Conservation (phyloP, 2,797 vertebrate genomes). For the Phalanger gymnotis region DNA sequence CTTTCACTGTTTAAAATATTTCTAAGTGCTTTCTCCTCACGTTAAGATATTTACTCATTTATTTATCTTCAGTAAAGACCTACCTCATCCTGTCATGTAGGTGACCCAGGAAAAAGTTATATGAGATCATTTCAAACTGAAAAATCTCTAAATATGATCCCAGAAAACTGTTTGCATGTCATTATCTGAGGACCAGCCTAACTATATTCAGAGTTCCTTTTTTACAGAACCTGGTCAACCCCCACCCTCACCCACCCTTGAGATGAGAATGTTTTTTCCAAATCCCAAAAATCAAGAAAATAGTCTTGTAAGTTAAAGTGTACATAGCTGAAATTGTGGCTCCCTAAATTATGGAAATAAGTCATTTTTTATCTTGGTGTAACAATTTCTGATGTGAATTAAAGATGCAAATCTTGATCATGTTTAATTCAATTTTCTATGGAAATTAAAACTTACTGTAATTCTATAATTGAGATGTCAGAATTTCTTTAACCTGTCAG, state of each 20-base stretch:
- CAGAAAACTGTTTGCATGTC: slow-evolving; percentile 10
- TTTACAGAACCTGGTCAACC: background rate
- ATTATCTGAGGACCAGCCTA: background rate
- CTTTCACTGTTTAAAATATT: background rate
- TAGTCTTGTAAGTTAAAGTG: background rate
- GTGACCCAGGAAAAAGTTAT: background rate
- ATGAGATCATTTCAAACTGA: background rate
- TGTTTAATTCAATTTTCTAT: slow-evolving; percentile 58
- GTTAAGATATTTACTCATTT: background rate
- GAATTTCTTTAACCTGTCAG: slow-evolving; percentile 61
- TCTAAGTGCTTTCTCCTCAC: background rate
- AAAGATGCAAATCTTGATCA: background rate
- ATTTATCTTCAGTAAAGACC: background rate
- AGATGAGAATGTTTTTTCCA: background rate
- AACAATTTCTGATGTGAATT: background rate
- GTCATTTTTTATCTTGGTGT: background rate
- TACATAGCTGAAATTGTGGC: background rate
- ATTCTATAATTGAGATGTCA: slow-evolving; percentile 65
- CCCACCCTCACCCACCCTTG: accelerated
- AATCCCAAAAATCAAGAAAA: background rate
- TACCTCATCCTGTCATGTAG: background rate
- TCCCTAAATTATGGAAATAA: background rate
- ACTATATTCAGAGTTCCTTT: background rate
- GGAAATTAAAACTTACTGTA: slow-evolving; percentile 56
- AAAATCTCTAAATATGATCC: background rate